These are phyloP conservation scores for Cyprinodon brontotheroides DNA, from an alignment of 2,113 vertebrate genomes.

Conservation along the genomic window DNA sequence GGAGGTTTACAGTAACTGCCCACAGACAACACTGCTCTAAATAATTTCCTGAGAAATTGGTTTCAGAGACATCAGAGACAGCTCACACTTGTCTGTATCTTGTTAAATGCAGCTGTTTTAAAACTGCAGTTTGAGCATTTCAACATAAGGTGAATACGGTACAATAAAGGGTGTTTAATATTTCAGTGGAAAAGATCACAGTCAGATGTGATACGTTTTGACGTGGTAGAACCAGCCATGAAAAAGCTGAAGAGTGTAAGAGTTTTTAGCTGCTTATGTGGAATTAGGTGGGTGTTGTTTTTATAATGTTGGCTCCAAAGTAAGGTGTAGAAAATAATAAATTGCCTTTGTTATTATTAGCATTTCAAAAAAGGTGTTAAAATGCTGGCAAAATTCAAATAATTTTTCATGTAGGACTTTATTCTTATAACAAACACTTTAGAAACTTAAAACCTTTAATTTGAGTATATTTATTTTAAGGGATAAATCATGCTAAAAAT, in stretches of 20 bases:
- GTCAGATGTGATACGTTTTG: conserved; percentile 24
- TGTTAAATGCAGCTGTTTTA: conserved; percentile 2
- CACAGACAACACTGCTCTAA: conserved; percentile 47
- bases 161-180: conserved; percentile 9
- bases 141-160: conserved; percentile 11
- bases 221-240: conserved; percentile 9
- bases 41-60: conserved; percentile 71
- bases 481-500: too few species aligned
- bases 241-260: conserved; percentile 2
- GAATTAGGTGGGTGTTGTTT: not conserved
- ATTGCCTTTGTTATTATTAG: not conserved
- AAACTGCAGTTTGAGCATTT: conserved; percentile 25
- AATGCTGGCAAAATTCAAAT: too few species aligned
- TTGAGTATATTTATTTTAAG: too few species aligned
- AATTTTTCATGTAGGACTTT: too few species aligned
- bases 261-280: not conserved
- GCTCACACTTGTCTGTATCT: conserved; percentile 21
- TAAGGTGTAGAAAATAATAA: not conserved
- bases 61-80: conserved; percentile 45
- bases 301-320: not conserved
- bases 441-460: too few species aligned
- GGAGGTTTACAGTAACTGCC: conserved; percentile 54
- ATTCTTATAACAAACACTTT: too few species aligned
- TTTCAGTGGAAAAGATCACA: conserved; percentile 9
- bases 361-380: too few species aligned